Conservation (phyloP, 2,113 vertebrate species). For the Perca flavescens region DNA sequence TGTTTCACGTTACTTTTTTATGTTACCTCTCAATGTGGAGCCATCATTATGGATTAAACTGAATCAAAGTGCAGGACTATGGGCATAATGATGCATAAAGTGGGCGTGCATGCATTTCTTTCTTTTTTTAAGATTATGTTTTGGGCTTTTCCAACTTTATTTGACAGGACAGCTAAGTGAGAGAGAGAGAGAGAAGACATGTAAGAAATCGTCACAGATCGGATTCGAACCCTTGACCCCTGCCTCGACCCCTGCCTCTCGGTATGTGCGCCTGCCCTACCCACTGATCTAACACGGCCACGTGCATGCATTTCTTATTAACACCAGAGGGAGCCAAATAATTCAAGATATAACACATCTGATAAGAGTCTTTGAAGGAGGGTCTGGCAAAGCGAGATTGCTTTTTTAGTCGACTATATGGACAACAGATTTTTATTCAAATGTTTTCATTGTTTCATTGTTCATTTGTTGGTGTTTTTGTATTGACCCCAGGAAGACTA, state of each 20-base stretch:
- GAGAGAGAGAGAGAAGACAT: too few species aligned
- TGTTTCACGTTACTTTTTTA: neutral
- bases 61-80: neutral
- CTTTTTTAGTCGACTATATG: neutral
- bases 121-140: too few species aligned
- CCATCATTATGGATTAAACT: neutral
- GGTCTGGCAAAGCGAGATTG: too few species aligned
- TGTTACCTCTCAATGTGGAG: neutral
- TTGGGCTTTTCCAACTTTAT: too few species aligned
- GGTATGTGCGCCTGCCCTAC: too few species aligned
- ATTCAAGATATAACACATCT: neutral
- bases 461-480: neutral
- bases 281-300: too few species aligned
- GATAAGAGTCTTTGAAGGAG: neutral
- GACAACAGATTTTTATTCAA: neutral
- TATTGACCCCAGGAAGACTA: neutral
- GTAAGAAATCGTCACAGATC: too few species aligned
- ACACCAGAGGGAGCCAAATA: constrained; percentile 47
- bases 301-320: neutral
- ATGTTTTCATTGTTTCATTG: neutral
- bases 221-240: too few species aligned
- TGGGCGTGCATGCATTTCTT: neutral
- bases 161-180: too few species aligned
- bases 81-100: neutral
- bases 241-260: too few species aligned